Evolutionary conservation across 2,797 vertebrate genomes (phyloP).

Genomic region (Remorina albescens): DNA sequence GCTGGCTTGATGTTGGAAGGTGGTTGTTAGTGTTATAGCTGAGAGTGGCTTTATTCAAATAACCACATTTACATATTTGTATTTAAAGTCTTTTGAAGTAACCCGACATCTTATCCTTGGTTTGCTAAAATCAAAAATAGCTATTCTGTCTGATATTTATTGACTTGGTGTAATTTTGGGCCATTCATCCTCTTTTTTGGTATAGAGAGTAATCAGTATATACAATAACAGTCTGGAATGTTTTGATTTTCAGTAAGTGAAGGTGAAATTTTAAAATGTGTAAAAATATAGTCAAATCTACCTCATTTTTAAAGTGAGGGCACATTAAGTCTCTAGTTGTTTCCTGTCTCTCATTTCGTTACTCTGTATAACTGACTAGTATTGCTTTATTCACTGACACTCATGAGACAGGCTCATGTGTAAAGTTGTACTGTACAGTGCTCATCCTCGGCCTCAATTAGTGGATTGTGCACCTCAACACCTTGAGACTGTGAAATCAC

Average conservation of each 20-base stretch:
- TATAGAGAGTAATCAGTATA: background rate
- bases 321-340: background rate
- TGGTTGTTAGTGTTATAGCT: constrained; percentile 16
- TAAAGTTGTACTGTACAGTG: too few relatives aligned
- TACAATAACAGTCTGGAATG: too few relatives aligned
- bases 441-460: background rate
- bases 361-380: background rate
- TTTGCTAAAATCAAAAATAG: too few relatives aligned
- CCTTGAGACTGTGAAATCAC: constrained; percentile 5
- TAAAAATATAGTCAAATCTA: too few relatives aligned
- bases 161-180: background rate
- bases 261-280: too few relatives aligned
- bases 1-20: background rate
- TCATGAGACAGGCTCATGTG: background rate
- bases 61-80: background rate
- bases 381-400: background rate
- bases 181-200: background rate
- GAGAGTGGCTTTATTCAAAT: background rate
- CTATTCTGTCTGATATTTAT: too few relatives aligned
- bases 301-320: background rate
- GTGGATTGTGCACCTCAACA: constrained; percentile 5
- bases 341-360: background rate
- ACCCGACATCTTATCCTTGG: too few relatives aligned
- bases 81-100: background rate
- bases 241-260: too few relatives aligned